phyloP scores from a whole-genome alignment of 2,797 vertebrate species.

The Acanthopagrus latus region DNA sequence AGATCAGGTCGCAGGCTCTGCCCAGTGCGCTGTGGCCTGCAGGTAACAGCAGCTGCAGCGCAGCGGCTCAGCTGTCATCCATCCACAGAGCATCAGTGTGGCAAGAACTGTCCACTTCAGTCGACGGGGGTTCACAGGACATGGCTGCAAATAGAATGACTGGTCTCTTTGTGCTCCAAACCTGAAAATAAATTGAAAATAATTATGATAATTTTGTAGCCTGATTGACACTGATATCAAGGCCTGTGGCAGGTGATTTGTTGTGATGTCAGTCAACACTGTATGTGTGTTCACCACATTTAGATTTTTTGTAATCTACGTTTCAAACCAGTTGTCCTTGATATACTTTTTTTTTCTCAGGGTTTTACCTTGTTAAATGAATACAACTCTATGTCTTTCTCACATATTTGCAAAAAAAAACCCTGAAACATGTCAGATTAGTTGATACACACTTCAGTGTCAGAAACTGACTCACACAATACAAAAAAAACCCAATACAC shows the following conservation, averaged over 20 bases:
- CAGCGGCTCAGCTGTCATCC: constrained; percentile 57
- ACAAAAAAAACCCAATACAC: neutral
- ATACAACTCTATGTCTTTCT: neutral
- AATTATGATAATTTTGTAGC: constrained; percentile 23
- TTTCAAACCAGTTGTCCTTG: neutral
- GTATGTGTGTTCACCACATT: neutral
- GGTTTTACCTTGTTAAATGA: neutral
- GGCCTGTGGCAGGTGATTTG: constrained; percentile 3
- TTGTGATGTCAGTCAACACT: neutral
- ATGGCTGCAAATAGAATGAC: constrained; percentile 5
- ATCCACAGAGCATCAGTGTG: constrained; percentile 26
- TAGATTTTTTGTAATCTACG: neutral
- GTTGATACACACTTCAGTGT: neutral
- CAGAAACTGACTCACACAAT: neutral
- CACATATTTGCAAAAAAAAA: neutral
- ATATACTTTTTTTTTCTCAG: neutral
- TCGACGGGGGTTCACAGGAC: constrained; percentile 7
- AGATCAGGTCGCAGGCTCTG: constrained; percentile 53
- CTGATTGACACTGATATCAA: constrained; percentile 22
- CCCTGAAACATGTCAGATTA: neutral
- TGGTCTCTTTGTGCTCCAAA: constrained; percentile 9
- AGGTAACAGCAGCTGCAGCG: constrained; percentile 61
- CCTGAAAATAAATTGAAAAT: neutral
- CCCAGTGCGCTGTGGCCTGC: constrained; percentile 52
- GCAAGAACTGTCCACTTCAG: constrained; percentile 32